Base-by-base conservation (phyloP, 2,797 vertebrate species). In the Danio jaintianensis region DNA sequence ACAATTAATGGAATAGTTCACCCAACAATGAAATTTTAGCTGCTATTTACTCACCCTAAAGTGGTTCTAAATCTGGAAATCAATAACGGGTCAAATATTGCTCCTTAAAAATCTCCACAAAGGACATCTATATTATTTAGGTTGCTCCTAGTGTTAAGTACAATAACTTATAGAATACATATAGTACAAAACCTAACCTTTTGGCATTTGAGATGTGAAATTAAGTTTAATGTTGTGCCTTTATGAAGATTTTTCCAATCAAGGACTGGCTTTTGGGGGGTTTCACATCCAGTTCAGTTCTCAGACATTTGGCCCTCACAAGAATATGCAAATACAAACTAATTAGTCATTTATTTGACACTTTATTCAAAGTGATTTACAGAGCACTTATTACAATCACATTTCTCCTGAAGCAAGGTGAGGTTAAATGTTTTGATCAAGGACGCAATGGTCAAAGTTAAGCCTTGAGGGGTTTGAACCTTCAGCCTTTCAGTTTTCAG, bases 291-390 rank as follows among this genome's bases (percentile, higher is more conserved):
- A 15, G 62, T 47, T 20, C 7, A 16, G 43, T 45, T 62, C 67
- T 77, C 20, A 61, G 15, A 42, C 16, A 12, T 15, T 7, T 56
- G 7, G 11, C 12, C n/a, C 56, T 45, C 20, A 56, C 48, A 56
- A 36, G 43, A 75, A 48, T 56, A 36, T 56, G 7, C 74, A 38
- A 55, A 77, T 40, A 38, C 43, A 36, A 45, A 9, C 63, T 63
- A 73, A 73, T 80, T 66, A 80, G 61, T 72, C 48, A 73, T 55
- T 64, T 38, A 73, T 69, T 71, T 79, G 76, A 71, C 68, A 63
- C 59, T 63, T 70, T 56, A 56, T 56, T 63, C 59, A 80, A 71
- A 80, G 40, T 43, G 40, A 18, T 73, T 73, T 73, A 62, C 47
- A 80, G 50, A 47, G 40, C n/a, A 45, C 58, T 80, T 47, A 36